phyloP scores from a whole-genome alignment of 2,113 vertebrate species.

The Callionymus lyra region DNA sequence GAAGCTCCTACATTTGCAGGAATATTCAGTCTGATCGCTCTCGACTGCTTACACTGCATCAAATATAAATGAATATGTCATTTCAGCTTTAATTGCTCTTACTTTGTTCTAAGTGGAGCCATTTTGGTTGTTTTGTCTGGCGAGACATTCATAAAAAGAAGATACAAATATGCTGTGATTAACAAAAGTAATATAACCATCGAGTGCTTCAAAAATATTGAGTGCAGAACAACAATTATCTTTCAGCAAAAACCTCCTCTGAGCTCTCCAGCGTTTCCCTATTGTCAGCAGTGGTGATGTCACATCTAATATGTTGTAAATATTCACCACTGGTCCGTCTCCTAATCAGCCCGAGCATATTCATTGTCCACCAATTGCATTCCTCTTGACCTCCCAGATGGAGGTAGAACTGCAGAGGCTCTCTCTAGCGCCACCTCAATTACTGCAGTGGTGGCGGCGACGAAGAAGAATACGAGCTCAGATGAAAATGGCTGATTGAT shows the following conservation, averaged over 20 bases:
- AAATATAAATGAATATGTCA: too few species aligned
- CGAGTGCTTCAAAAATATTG: too few species aligned
- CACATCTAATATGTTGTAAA: constrained; percentile 38
- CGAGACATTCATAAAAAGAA: too few species aligned
- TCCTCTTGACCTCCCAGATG: constrained; percentile 64
- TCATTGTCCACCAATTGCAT: constrained; percentile 61
- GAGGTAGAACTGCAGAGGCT: constrained; percentile 52
- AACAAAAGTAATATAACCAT: too few species aligned
- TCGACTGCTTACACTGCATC: too few species aligned
- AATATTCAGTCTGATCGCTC: too few species aligned
- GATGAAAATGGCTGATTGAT: constrained; percentile 61
- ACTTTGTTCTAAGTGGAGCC: too few species aligned
- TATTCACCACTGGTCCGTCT: constrained; percentile 49
- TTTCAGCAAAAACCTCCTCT: constrained; percentile 15
- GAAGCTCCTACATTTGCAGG: too few species aligned
- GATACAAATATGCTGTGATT: too few species aligned
- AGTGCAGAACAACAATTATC: too few species aligned
- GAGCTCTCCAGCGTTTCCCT: constrained; percentile 30
- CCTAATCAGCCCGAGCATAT: constrained; percentile 53
- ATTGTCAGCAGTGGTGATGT: constrained; percentile 48
- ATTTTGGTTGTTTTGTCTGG: too few species aligned
- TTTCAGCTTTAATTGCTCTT: too few species aligned
- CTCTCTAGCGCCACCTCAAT: constrained; percentile 53
- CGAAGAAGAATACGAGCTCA: constrained; percentile 47
- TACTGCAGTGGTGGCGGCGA: constrained; percentile 48